Evolutionary conservation across 2,888 invertebrate species (phyloP).

Genomic region (Chymomyza caudatula): DNA sequence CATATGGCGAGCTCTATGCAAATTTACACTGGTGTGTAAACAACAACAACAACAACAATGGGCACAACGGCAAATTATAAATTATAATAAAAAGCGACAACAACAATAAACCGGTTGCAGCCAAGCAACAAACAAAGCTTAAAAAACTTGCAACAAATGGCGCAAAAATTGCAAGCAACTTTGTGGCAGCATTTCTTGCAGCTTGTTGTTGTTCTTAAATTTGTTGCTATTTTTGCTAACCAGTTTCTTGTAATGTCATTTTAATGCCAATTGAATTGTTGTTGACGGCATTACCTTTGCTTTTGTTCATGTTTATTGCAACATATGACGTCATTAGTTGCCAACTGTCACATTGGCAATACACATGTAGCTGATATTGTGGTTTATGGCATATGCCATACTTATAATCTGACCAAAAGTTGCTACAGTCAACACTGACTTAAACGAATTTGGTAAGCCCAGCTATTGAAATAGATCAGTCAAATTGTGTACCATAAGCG

Average conservation of each 20-base stretch:
- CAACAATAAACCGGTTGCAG: conserved; percentile 45
- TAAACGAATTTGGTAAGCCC: too few relatives aligned
- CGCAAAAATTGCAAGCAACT: conserved; percentile 29
- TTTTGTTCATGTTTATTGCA: conserved; percentile 10
- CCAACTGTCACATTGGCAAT: not conserved
- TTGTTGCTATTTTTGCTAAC: conserved; percentile 25
- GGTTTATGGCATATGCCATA: too few relatives aligned
- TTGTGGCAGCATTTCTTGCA: not conserved
- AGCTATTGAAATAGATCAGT: too few relatives aligned
- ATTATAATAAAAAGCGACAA: not conserved
- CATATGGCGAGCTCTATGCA: not conserved
- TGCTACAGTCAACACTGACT: too few relatives aligned
- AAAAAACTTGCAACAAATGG: conserved; percentile 17
- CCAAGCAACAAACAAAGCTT: conserved; percentile 15
- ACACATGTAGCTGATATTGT: too few relatives aligned
- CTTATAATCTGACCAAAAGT: too few relatives aligned
- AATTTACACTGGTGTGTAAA: not conserved
- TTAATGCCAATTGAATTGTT: not conserved
- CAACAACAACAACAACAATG: not conserved
- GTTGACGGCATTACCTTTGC: not conserved
- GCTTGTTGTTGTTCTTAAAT: not conserved
- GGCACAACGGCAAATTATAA: not conserved
- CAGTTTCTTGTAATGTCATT: conserved; percentile 31
- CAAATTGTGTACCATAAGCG: too few relatives aligned
- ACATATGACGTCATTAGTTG: not conserved